Percentiles rank a stretch among this genome's conserved stretches.
These are phyloP conservation scores for Torymus texanus DNA, from an alignment of 2,888 invertebrate species.

Conservation along the genomic window DNA sequence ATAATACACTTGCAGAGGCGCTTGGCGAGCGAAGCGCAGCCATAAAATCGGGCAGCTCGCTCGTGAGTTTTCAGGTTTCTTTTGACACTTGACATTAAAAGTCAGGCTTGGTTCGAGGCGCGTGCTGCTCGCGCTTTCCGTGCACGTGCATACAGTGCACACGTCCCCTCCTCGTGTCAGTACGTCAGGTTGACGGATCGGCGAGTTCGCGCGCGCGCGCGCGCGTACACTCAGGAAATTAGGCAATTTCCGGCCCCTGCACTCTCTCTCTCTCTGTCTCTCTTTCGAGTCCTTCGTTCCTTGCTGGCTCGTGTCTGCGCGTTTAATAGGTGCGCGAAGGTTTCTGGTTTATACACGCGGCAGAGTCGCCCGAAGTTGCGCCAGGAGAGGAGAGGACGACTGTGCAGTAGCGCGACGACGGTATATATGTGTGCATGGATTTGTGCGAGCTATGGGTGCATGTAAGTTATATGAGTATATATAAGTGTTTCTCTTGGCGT, in stretches of 20 bases:
- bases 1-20: constrained; percentile 23
- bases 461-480: constrained; percentile 5
- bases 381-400: not conserved
- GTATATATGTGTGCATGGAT: not conserved
- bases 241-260: constrained; percentile 73
- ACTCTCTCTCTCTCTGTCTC: constrained; percentile 7
- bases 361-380: not conserved
- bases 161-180: constrained; percentile 68
- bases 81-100: constrained; percentile 75
- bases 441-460: too few species aligned
- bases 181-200: constrained; percentile 74
- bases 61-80: constrained; percentile 63
- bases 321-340: constrained; percentile 28
- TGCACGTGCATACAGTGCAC: constrained; percentile 13
- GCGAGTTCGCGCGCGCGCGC: constrained; percentile 40
- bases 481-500: not conserved
- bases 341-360: not conserved
- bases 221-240: constrained; percentile 75
- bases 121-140: not conserved
- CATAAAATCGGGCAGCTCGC: constrained; percentile 49
- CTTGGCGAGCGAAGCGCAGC: not conserved
- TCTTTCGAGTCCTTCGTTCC: constrained; percentile 1
- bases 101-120: constrained; percentile 61
- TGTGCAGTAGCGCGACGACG: not conserved
- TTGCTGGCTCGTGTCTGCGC: constrained; percentile 36